phyloP scores from a whole-genome alignment of 2,797 vertebrate species.

The Graptemys geographica region DNA sequence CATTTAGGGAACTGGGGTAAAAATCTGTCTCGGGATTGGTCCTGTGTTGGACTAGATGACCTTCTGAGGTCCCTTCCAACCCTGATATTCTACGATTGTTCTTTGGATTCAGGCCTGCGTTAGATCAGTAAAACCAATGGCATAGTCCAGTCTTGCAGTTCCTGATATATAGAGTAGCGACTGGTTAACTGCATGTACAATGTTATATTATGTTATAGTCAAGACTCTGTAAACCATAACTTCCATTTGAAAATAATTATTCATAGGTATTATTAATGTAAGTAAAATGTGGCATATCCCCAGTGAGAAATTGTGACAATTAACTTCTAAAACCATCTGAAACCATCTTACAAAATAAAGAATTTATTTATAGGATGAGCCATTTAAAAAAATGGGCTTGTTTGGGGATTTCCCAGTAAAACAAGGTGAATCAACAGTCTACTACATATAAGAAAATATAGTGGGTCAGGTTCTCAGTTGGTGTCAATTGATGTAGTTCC shows the following conservation, averaged over 20 bases:
- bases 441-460: not conserved
- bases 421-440: not conserved
- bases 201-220: not conserved
- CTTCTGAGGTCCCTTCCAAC: too few species aligned
- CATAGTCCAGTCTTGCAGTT: not conserved
- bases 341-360: not conserved
- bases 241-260: not conserved
- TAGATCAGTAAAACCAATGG: not conserved
- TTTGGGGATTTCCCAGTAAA: not conserved
- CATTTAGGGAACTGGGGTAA: too few species aligned
- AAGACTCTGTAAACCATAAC: not conserved
- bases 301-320: not conserved
- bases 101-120: not conserved
- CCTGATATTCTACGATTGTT: not conserved
- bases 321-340: not conserved
- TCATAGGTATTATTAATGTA: not conserved
- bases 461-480: not conserved
- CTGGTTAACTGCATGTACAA: not conserved
- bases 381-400: not conserved
- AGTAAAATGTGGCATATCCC: not conserved
- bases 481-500: not conserved
- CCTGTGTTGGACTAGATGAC: too few species aligned
- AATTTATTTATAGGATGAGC: not conserved
- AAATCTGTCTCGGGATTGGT: too few species aligned
- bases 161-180: not conserved